These are phyloP conservation scores for Rhinoderma darwinii DNA, from an alignment of 2,113 vertebrate genomes.

Conservation along the genomic window DNA sequence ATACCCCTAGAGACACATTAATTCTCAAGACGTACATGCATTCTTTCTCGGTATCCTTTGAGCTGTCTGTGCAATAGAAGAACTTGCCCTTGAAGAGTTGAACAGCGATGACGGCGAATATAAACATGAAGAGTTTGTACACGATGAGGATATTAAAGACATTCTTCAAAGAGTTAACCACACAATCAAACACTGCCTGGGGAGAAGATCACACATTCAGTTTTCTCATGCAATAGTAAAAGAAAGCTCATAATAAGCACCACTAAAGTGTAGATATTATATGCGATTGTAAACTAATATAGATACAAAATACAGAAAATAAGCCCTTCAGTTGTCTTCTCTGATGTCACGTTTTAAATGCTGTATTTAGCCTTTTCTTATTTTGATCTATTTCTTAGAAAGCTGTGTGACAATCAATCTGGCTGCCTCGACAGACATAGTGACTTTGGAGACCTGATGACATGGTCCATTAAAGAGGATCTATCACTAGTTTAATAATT, in stretches of 20 bases:
- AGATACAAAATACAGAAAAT: background rate
- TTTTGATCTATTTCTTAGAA: too few species aligned
- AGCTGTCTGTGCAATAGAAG: constrained; percentile 96
- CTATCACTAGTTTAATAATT: too few species aligned
- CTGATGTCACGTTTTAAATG: background rate
- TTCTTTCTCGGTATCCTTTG: constrained; percentile 94
- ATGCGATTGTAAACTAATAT: background rate
- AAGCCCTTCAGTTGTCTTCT: background rate
- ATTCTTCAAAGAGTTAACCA: constrained; percentile 96
- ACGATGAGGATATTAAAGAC: constrained; percentile 99
- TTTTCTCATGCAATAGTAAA: constrained; percentile 30
- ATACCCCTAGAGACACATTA: constrained; percentile 40
- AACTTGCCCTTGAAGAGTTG: constrained; percentile 99
- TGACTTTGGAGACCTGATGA: too few species aligned
- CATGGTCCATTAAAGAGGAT: too few species aligned
- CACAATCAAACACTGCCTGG: constrained; percentile 89
- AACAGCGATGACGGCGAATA: constrained; percentile 97
- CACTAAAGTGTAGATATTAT: background rate
- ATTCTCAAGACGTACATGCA: constrained; percentile 85
- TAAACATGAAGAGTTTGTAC: constrained; percentile 99
- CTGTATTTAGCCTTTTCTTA: too few species aligned
- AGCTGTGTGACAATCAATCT: too few species aligned
- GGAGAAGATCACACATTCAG: constrained; percentile 54
- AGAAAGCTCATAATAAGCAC: background rate
- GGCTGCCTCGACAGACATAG: too few species aligned